phyloP scores from a whole-genome alignment of 2,888 invertebrate genomes.

The Ethmia dodecea region DNA sequence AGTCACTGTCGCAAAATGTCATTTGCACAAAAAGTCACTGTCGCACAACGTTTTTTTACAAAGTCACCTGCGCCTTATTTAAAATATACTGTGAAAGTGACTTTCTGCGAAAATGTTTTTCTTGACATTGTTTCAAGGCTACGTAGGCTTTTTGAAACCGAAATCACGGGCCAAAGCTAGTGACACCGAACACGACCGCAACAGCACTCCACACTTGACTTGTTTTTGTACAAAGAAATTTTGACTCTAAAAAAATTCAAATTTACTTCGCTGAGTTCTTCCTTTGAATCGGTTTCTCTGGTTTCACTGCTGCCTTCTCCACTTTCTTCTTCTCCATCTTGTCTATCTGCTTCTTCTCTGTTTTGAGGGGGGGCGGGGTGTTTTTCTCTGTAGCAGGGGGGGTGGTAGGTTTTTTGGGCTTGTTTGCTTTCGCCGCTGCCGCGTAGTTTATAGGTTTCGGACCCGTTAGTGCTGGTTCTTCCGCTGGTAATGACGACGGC shows the following conservation, averaged over 20 bases:
- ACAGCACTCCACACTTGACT: background rate
- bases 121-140: too few relatives aligned
- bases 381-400: slow-evolving; percentile 30
- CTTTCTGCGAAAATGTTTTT: too few relatives aligned
- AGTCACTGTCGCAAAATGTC: too few relatives aligned
- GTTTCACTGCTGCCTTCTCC: slow-evolving; percentile 22
- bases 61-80: too few relatives aligned
- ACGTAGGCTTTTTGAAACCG: too few relatives aligned
- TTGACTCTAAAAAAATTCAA: background rate
- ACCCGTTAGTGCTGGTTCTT: slow-evolving; percentile 21
- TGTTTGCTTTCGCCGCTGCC: slow-evolving; percentile 64
- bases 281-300: slow-evolving; percentile 31
- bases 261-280: slow-evolving; percentile 59
- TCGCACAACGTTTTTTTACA: too few relatives aligned
- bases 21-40: too few relatives aligned
- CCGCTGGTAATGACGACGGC: slow-evolving; percentile 29
- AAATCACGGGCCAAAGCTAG: too few relatives aligned
- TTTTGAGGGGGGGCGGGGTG: slow-evolving; percentile 11
- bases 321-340: slow-evolving; percentile 9
- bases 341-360: background rate
- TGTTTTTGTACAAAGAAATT: background rate
- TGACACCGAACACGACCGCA: background rate
- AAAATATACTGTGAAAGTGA: too few relatives aligned
- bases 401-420: slow-evolving; percentile 45
- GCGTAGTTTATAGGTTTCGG: slow-evolving; percentile 68